Evolutionary conservation across 2,888 invertebrate species (phyloP).

Genomic region (Poecilus cupreus): DNA sequence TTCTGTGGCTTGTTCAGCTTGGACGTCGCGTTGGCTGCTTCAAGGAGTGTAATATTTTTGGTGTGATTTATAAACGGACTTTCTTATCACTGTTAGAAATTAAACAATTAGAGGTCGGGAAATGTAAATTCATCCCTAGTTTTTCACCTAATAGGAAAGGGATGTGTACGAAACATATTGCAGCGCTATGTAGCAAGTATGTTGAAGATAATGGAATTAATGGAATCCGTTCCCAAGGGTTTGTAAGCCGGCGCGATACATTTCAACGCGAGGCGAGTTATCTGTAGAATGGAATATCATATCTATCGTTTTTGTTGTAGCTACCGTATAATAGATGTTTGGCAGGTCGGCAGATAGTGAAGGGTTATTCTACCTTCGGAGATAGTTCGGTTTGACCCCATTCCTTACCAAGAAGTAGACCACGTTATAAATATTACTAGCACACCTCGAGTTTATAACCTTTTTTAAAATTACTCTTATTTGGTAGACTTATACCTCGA

Average conservation of each 20-base stretch:
- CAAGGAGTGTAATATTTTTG: too few species aligned
- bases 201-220: conserved; percentile 34
- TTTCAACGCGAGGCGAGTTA: conserved; percentile 28
- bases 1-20: too few species aligned
- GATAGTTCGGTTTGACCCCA: conserved; percentile 12
- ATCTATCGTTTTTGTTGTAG: conserved; percentile 44
- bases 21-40: too few species aligned
- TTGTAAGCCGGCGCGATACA: conserved; percentile 24
- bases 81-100: not conserved
- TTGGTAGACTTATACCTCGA: too few species aligned
- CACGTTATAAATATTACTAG: too few species aligned
- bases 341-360: conserved; percentile 27
- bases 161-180: conserved; percentile 1
- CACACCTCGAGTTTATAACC: too few species aligned
- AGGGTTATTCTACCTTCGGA: not conserved
- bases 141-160: conserved; percentile 4
- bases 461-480: too few species aligned
- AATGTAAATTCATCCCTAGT: not conserved
- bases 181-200: conserved; percentile 31
- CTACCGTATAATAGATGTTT: conserved; percentile 38
- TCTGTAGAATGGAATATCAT: conserved; percentile 30
- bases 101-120: not conserved
- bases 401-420: not conserved
- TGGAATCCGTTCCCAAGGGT: conserved; percentile 36
- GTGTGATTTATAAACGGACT: too few species aligned